Evolutionary conservation across 2,797 vertebrate genomes (phyloP), one percentile per base, ranked within the genome.

Genomic region (Lepus oiostolus): DNA sequence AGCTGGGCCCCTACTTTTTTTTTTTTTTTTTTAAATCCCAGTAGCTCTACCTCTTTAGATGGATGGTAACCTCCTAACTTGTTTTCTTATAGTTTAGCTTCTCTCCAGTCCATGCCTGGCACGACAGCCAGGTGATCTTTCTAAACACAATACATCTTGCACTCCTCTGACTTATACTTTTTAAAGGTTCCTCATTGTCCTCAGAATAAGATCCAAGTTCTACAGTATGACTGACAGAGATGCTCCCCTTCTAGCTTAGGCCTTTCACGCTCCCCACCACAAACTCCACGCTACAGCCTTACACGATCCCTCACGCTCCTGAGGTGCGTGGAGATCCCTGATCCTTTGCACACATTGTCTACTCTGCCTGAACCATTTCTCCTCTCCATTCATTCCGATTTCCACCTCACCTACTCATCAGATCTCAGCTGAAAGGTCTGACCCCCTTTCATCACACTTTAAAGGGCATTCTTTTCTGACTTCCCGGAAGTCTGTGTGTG

Each of bases 381-480:
- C 81, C 30, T 89, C 63, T 81, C 47, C 47, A 72, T 50, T 85
- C 58, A 38, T 30, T 93, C 79, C 74, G 65, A 7, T 81, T 30
- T 65, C 85, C 19, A 77, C 63, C 80, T 50, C 24, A 58, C 62
- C 82, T 71, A 88, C 60, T 67, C 42, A 54, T 30, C 72, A 84
- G 77, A 67, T 84, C 76, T 90, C 71, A 90, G 76, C 62, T 16
- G 60, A 95, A 94, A 90, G 77, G 52, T 87, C 42, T 47, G 42
- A 47, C 8, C 42, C 42, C 42, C 19, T 79, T 90, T 83, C 32
- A 75, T 63, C 70, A 83, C 10, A 60, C 13, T 85, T 94, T 60
- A 89, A 87, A 82, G 19, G 67, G 88, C 71, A 74, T 54, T 92
- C 84, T 77, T 85, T 91, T 89, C 47, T 86, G 52, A 79, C 50